phyloP scores from a whole-genome alignment of 2,113 vertebrate species.

The Rafetus swinhoei region DNA sequence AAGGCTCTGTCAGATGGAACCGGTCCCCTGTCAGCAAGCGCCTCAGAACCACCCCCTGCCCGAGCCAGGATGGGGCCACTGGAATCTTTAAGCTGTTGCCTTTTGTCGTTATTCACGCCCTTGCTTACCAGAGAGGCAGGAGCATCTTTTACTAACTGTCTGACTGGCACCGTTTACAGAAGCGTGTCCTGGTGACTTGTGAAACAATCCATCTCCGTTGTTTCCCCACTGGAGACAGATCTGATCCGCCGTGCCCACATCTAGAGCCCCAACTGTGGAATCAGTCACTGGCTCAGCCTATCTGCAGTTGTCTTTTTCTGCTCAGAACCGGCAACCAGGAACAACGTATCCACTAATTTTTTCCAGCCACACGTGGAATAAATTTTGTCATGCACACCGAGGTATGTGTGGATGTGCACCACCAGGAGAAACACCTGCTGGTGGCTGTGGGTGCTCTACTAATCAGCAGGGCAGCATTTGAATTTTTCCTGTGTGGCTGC shows the following conservation, averaged over 20 bases:
- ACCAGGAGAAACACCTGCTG: too few relatives aligned
- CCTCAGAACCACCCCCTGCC: not conserved
- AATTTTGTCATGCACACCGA: too few relatives aligned
- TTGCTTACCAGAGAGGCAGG: not conserved
- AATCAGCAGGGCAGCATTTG: too few relatives aligned
- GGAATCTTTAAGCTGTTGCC: not conserved
- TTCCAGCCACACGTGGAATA: too few relatives aligned
- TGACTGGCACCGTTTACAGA: not conserved
- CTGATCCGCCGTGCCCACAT: not conserved
- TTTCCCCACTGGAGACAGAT: conserved; percentile 24
- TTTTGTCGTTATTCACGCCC: not conserved
- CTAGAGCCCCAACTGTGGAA: conserved; percentile 9
- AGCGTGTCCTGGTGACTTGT: conserved; percentile 10
- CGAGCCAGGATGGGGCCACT: not conserved
- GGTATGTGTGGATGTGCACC: too few relatives aligned
- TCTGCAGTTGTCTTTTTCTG: conserved; percentile 24
- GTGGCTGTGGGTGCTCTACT: too few relatives aligned
- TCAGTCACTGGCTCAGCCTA: not conserved
- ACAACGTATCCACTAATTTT: not conserved
- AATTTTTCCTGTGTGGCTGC: too few relatives aligned
- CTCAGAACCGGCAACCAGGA: not conserved
- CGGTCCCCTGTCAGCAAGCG: not conserved
- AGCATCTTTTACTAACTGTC: conserved; percentile 5
- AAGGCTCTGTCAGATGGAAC: not conserved
- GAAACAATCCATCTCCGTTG: not conserved